Conservation (phyloP, 2,113 vertebrate species). For the Willisornis vidua region DNA sequence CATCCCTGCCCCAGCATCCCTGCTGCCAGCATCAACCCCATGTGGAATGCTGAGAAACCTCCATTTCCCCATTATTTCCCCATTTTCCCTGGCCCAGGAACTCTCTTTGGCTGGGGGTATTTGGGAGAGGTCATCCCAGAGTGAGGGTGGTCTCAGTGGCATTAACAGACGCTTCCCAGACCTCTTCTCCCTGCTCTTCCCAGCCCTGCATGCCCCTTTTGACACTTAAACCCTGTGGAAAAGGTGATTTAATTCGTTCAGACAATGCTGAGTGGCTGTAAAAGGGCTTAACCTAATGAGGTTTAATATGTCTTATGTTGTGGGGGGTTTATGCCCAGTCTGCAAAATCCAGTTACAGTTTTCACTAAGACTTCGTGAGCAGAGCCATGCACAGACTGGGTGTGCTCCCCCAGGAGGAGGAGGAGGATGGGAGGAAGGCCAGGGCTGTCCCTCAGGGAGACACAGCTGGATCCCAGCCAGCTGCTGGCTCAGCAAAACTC, state of each 20-base stretch:
- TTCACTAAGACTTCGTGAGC: background rate
- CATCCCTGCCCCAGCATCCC: background rate
- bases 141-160: background rate
- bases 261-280: background rate
- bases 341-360: background rate
- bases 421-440: background rate
- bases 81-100: rapidly evolving
- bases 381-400: background rate
- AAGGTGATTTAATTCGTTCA: slow-evolving; percentile 18
- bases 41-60: rapidly evolving
- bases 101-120: background rate
- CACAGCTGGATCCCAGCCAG: background rate
- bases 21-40: background rate
- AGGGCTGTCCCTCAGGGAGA: background rate
- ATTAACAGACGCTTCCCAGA: background rate
- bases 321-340: background rate
- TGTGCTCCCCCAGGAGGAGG: background rate
- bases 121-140: too few species aligned
- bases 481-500: background rate
- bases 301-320: background rate
- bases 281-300: slow-evolving; percentile 20
- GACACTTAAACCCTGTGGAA: background rate
- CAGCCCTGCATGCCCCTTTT: background rate
- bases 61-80: background rate
- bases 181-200: background rate